Evolutionary conservation across 2,797 vertebrate species (phyloP).

Genomic region (Tragelaphus oryx): DNA sequence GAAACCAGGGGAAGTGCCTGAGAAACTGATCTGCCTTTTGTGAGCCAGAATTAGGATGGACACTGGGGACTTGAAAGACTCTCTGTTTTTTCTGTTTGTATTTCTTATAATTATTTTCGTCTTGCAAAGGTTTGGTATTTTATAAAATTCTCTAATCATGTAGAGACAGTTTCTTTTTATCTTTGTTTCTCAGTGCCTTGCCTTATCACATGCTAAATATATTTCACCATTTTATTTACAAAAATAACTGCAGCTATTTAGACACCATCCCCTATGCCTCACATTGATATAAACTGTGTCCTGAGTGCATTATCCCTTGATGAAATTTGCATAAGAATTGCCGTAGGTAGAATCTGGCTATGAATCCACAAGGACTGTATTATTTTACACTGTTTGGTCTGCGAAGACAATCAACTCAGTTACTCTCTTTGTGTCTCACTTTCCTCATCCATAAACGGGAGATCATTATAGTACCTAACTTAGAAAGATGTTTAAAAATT

Average conservation of each 20-base stretch:
- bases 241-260: background rate
- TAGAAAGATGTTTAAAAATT: background rate
- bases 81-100: background rate
- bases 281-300: background rate
- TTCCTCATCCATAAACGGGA: background rate
- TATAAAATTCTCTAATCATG: slow-evolving; percentile 16
- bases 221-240: slow-evolving; percentile 44
- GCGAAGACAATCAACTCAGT: background rate
- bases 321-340: background rate
- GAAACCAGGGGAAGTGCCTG: background rate
- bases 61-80: background rate
- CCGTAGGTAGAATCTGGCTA: background rate
- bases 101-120: slow-evolving; percentile 35
- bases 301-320: background rate
- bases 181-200: slow-evolving; percentile 9
- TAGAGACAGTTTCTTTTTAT: slow-evolving; percentile 27
- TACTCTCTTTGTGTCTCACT: background rate
- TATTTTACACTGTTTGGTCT: background rate
- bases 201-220: slow-evolving; percentile 59
- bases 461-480: background rate
- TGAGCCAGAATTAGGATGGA: background rate
- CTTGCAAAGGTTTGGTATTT: slow-evolving; percentile 9
- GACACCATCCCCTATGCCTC: background rate
- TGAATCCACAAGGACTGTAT: background rate
- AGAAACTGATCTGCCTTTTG: background rate